Conservation (phyloP, 2,888 invertebrate species). For the Teleiodes luculella region DNA sequence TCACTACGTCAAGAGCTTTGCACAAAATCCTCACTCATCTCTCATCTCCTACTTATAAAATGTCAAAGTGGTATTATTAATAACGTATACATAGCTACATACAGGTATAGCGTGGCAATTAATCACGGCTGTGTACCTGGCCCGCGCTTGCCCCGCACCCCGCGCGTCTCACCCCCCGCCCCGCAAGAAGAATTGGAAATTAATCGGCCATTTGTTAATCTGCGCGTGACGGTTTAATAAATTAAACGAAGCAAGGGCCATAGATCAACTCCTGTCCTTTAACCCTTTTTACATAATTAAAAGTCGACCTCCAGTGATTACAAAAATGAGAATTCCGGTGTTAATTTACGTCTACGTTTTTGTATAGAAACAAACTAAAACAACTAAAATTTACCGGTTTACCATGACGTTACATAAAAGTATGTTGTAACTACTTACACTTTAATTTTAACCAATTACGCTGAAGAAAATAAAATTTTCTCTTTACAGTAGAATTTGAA, state of each 20-base stretch:
- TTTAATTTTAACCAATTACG: no score
- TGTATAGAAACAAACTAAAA: no score
- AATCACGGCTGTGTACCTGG: slow-evolving; percentile 24
- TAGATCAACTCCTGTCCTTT: background rate
- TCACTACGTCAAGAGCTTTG: background rate
- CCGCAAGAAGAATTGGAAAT: slow-evolving; percentile 34
- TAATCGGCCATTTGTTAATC: slow-evolving; percentile 40
- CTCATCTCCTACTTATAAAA: slow-evolving; percentile 10
- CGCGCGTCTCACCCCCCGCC: background rate
- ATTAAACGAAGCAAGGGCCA: slow-evolving; percentile 41
- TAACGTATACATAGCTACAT: background rate
- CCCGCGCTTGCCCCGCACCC: slow-evolving; percentile 15
- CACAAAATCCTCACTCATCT: background rate
- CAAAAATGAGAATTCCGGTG: no score
- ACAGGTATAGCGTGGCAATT: slow-evolving; percentile 18
- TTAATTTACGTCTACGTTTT: no score
- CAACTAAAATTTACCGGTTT: no score
- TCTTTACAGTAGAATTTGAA: background rate
- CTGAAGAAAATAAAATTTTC: background rate
- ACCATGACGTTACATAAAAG: no score
- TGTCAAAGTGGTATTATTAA: slow-evolving; percentile 22
- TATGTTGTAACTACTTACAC: no score
- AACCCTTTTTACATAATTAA: no score
- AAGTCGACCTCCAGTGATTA: no score
- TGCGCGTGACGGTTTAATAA: slow-evolving; percentile 31